Percentiles rank a stretch among this genome's conserved stretches.
These are phyloP conservation scores for Bombyx huttoni DNA, from an alignment of 2,888 invertebrate species.

Conservation along the genomic window DNA sequence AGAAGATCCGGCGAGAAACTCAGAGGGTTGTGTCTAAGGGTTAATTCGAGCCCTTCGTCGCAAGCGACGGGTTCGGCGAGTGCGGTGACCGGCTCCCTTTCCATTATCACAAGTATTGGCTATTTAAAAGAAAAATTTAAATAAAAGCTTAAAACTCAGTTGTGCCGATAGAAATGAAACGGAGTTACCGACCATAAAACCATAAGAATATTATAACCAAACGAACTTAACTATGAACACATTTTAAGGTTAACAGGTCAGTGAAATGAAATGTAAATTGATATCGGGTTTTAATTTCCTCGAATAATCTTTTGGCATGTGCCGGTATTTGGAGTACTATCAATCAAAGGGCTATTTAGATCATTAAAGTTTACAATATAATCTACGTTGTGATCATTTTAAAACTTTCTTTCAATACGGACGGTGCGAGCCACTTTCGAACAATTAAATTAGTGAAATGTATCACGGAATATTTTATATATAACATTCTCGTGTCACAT, in stretches of 20 bases:
- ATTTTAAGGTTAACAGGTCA: constrained; percentile 21
- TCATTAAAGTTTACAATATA: constrained; percentile 11
- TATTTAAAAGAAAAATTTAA: no score
- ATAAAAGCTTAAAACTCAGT: not conserved
- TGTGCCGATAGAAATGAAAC: not conserved
- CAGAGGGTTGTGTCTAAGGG: no score
- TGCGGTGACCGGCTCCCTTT: no score
- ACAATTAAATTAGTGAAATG: not conserved
- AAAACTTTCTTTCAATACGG: constrained; percentile 5
- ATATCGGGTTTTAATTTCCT: not conserved
- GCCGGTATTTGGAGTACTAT: constrained; percentile 10
- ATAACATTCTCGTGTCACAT: no score
- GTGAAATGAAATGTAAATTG: constrained; percentile 23
- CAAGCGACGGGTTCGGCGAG: no score
- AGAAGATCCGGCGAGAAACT: no score
- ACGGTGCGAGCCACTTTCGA: not conserved
- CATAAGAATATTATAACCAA: constrained; percentile 1
- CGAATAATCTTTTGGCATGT: not conserved
- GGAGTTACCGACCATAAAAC: not conserved
- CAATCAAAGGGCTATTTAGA: constrained; percentile 13
- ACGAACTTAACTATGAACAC: not conserved
- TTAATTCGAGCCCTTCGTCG: no score
- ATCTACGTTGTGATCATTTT: constrained; percentile 8
- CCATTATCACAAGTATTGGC: no score
- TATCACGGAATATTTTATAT: not conserved